Evolutionary conservation across 2,113 vertebrate species (phyloP).

Genomic region (Bufo bufo): DNA sequence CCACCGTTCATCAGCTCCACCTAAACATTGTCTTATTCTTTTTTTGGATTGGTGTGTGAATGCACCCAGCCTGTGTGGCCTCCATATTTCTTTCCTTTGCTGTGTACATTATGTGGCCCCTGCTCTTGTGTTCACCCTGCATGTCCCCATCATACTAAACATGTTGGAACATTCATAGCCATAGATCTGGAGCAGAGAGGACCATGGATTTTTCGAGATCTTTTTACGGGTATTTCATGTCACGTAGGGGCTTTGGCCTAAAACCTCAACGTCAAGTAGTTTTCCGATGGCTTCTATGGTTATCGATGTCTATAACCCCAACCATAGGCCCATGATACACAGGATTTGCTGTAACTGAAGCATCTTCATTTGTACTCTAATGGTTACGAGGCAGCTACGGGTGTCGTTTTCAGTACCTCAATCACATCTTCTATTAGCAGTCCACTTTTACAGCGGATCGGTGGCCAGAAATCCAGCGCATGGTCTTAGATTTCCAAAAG

Average conservation of each 20-base stretch:
- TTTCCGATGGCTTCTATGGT: not conserved
- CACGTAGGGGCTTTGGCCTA: not conserved
- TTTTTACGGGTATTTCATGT: not conserved
- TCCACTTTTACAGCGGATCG: not conserved
- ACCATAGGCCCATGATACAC: not conserved
- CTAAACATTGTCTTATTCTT: constrained; percentile 6
- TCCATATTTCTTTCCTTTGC: not conserved
- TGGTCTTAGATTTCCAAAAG: not conserved
- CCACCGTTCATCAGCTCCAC: constrained; percentile 24
- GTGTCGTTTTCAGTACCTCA: not conserved
- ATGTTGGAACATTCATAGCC: not conserved
- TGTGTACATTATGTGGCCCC: not conserved
- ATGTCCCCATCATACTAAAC: constrained; percentile 19
- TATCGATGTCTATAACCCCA: not conserved
- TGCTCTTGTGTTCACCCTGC: constrained; percentile 20
- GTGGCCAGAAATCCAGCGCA: not conserved
- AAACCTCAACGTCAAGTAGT: not conserved
- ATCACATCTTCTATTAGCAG: not conserved
- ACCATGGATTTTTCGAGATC: not conserved
- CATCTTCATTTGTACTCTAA: not conserved
- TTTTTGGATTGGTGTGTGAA: not conserved
- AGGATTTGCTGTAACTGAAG: not conserved
- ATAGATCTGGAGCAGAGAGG: not conserved
- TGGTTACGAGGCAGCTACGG: not conserved
- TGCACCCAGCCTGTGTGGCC: not conserved